Evolutionary conservation across 2,113 vertebrate genomes (phyloP), one percentile per base, ranked within the genome.

Genomic region (Monopterus albus): DNA sequence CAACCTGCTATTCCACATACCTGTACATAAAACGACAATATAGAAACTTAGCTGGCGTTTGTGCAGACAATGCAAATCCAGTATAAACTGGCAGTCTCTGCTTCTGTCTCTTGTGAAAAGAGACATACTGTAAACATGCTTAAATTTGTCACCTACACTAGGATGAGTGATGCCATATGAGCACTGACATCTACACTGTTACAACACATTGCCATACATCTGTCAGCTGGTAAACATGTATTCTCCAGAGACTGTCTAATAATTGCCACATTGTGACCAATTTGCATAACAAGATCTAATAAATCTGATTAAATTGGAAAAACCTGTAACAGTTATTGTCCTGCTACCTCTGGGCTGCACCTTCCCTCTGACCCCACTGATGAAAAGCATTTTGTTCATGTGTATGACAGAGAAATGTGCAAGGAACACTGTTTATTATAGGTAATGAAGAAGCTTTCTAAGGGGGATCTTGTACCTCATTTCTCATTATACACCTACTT

Each of bases 241-340:
- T 38, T 72, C 71, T 59, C 53, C 47, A 38, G 70, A 65, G 82
- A 62, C 61, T 78, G 57, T 68, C 43, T 21, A 45, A 53, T 84
- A 81, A 84, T 81, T 81, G 79, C 57, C 62, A 69, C 52, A 78
- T 82, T 75, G 74, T 61, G 53, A 72, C 40, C 58, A 53, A 72
- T 82, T 84, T 87, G 75, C 66, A 59, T 75, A 70, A 65, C 20
- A 45, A 39, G 39, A 73, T 83, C 72, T 71, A 51, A 75, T 82
- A 71, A 87, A 79, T 74, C 64, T n/a, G 74, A 60, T 4, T 46
- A 42, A 67, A 72, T 69, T 62, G 56, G 60, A 82, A 77, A 79
- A 66, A 67, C 12, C 43, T 71, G 40, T 51, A 64, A 53, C 64
- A 67, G 65, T 78, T 74, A 71, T 77, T 66, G 29, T 15, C 6